Evolutionary conservation across 2,113 vertebrate species (phyloP).

Genomic region (Ailuropoda melanoleuca): DNA sequence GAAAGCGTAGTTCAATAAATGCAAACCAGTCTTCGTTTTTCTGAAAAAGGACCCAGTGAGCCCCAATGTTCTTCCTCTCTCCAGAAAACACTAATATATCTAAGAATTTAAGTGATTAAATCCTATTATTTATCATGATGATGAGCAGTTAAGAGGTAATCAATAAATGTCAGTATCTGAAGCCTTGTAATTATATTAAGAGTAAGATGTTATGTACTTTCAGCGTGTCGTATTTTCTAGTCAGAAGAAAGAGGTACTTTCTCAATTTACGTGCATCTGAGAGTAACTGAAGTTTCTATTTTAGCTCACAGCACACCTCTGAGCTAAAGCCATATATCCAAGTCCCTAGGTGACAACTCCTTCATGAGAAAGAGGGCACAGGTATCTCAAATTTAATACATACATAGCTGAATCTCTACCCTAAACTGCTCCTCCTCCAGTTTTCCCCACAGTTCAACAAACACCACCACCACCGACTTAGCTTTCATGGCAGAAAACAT

Average conservation of each 20-base stretch:
- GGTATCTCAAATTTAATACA: neutral
- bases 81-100: neutral
- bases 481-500: neutral
- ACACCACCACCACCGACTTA: neutral
- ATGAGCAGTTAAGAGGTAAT: neutral
- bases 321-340: neutral
- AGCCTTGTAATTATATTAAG: neutral
- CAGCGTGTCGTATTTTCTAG: neutral
- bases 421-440: neutral
- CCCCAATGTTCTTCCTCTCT: neutral
- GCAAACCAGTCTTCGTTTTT: neutral
- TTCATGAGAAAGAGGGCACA: neutral
- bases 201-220: neutral
- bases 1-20: neutral
- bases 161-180: neutral
- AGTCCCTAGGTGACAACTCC: neutral
- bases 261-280: neutral
- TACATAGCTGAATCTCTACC: neutral
- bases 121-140: neutral
- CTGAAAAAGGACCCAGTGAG: neutral
- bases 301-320: neutral
- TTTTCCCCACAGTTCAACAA: neutral
- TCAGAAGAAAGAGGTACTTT: neutral
- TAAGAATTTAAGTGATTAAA: neutral
- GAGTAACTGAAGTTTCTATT: neutral